These are phyloP conservation scores for Pteropus alecto DNA, from an alignment of 2,113 vertebrate species.

Conservation along the genomic window DNA sequence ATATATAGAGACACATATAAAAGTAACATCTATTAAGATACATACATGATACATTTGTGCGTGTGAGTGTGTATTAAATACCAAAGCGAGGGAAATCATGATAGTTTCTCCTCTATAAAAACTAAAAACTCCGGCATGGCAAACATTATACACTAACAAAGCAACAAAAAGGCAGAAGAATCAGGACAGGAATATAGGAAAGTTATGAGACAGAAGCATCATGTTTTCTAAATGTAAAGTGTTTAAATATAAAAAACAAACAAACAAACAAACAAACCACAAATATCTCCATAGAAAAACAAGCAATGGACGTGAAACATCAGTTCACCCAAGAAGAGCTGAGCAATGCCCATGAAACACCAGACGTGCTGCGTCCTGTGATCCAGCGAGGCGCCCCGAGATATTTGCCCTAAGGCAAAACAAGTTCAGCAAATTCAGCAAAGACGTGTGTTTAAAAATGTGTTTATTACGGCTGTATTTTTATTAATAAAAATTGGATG, in stretches of 20 bases:
- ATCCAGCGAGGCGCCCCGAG: not conserved
- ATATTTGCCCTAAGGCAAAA: not conserved
- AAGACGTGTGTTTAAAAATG: not conserved
- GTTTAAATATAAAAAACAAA: not conserved
- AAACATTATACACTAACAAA: not conserved
- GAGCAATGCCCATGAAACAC: not conserved
- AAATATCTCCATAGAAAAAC: not conserved
- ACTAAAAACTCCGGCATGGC: not conserved
- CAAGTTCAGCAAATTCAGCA: not conserved
- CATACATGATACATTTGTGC: no score
- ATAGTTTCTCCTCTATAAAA: not conserved
- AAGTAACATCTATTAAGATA: not conserved
- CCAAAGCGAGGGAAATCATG: not conserved
- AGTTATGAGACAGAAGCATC: not conserved
- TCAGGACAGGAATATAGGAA: not conserved
- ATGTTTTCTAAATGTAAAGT: not conserved
- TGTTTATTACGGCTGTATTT: not conserved
- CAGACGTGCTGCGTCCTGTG: not conserved
- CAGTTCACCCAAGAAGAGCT: not conserved
- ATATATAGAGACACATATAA: no score
- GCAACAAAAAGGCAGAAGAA: not conserved
- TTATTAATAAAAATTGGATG: not conserved
- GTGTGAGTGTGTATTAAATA: not conserved
- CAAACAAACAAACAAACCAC: not conserved
- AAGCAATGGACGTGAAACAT: not conserved